Base-by-base conservation (phyloP, 2,888 invertebrate genomes). In the Philereme transversata region DNA sequence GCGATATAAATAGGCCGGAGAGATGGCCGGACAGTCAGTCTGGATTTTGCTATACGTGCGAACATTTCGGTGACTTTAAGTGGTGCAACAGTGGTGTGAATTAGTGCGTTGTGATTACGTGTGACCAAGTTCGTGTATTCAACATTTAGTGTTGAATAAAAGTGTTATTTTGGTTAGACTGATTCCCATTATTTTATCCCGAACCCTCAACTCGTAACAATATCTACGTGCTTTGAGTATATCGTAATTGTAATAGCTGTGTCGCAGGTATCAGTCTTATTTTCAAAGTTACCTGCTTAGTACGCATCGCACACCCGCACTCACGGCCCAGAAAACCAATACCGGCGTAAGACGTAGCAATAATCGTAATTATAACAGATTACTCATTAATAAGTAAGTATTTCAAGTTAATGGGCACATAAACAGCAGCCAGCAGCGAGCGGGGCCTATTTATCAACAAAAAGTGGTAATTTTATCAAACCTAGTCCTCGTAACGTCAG, bases 351-450 rank as follows among this genome's bases (percentile, higher is more conserved):
- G 77, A 81, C 74, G 79, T 78, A 77, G 77, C 79, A 83, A 82
- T 82, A 80, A 83, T 83, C 81, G 82, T 86, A 84, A 86, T 87
- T 84, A 82, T 81, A 81, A 86, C 82, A 84, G 84, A 89, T 89
- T 86, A 86, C 86, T 87, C 85, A 88, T 89, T 88, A 90, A 86
- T 89, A 86, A 87, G 82, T 86, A 78, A 85, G 84, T 89, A 88
- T 87, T 87, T 87, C 84, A 86, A 84, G 81, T 85, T 90, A 89
- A 90, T 88, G 85, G 88, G 67, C 83, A 84, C 88, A 90, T 91
- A 90, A 90, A 88, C 84, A 88, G 86, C 89, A 75, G 73, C 76
- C 84, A 88, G 86, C 89, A 75, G 73, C 76, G 73, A 71, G 68
- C 76, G 71, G 69, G 59, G 77, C 76, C 82, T 85, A 86, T 90